These are phyloP conservation scores for Cotesia typhae DNA, from an alignment of 1,140 invertebrate species.

Conservation along the genomic window DNA sequence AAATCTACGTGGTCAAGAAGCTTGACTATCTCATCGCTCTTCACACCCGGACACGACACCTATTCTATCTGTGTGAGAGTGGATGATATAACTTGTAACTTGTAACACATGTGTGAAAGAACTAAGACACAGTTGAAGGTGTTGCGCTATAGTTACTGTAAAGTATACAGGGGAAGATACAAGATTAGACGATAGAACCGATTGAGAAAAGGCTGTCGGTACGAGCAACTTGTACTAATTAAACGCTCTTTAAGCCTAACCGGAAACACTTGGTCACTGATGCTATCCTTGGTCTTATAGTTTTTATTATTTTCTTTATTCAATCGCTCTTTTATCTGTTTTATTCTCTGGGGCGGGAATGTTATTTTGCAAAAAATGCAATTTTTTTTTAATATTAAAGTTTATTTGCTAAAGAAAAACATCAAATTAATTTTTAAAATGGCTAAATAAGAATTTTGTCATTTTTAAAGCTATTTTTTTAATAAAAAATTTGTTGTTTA, in stretches of 20 bases:
- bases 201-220: constrained; percentile 28
- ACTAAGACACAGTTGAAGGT: not conserved
- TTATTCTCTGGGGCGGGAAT: no score
- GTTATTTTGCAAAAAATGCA: no score
- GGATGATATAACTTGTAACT: not conserved
- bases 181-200: constrained; percentile 26
- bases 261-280: constrained; percentile 42
- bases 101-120: not conserved
- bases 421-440: no score
- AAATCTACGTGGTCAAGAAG: constrained; percentile 47
- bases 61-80: constrained; percentile 20
- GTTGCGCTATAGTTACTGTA: not conserved
- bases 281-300: constrained; percentile 30
- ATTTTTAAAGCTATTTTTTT: no score
- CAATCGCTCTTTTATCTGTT: no score
- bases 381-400: no score
- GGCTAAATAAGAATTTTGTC: no score
- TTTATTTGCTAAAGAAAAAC: no score
- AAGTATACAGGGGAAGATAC: constrained; percentile 22
- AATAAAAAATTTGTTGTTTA: no score
- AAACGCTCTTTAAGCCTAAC: constrained; percentile 51
- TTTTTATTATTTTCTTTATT: constrained; percentile 13
- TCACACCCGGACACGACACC: constrained; percentile 40
- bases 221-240: constrained; percentile 47
- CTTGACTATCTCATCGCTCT: constrained; percentile 55